Conservation (phyloP, 2,797 vertebrate species). For the Anguilla marmorata region DNA sequence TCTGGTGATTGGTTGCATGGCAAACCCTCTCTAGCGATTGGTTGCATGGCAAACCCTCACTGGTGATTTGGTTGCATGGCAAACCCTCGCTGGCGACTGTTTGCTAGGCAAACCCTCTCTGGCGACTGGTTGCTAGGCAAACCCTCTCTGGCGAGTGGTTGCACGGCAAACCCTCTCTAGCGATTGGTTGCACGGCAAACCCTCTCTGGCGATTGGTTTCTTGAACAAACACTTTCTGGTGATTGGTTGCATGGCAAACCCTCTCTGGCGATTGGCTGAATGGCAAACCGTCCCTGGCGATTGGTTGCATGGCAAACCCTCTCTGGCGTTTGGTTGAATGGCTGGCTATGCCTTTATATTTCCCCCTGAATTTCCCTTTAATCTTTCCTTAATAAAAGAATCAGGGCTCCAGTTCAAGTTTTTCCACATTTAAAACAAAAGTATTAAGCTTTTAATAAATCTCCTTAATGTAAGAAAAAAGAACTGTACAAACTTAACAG, state of each 20-base stretch:
- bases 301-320: background rate
- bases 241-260: background rate
- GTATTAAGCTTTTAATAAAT: slow-evolving; percentile 24
- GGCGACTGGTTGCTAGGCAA: background rate
- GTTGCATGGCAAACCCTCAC: too few species aligned
- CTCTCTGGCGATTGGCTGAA: background rate
- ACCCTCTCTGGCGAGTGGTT: background rate
- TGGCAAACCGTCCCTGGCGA: background rate
- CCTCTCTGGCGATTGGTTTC: too few species aligned
- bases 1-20: background rate
- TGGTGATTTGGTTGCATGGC: too few species aligned
- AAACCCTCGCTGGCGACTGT: background rate
- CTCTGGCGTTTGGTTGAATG: background rate
- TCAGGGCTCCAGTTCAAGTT: background rate
- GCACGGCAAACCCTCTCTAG: background rate
- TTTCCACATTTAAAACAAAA: slow-evolving; percentile 33
- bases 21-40: background rate
- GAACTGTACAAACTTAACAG: slow-evolving; percentile 34
- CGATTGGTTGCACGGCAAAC: background rate
- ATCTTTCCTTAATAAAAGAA: background rate
- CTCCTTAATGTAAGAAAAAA: slow-evolving; percentile 36
- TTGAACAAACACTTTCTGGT: too few species aligned
- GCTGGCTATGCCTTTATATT: background rate
- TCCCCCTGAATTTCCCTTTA: background rate
- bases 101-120: background rate